A percentile compares a stretch with the other conserved stretches of the same genome.
phyloP scores from a whole-genome alignment of 2,888 invertebrate genomes.

The Crematogaster levior region DNA sequence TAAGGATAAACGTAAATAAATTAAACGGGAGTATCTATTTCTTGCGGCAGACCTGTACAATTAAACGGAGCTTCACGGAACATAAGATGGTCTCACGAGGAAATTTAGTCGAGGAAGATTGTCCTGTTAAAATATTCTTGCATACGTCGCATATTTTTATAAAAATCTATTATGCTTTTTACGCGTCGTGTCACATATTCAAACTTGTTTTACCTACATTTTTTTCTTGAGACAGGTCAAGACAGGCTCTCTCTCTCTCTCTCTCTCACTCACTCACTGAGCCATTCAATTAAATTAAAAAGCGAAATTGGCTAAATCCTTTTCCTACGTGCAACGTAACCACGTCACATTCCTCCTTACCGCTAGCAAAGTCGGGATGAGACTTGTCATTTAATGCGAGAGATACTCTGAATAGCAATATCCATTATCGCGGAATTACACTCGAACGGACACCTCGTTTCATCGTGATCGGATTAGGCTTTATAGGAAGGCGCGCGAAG shows the following conservation, averaged over 20 bases:
- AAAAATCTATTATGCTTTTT: not conserved
- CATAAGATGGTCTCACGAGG: not conserved
- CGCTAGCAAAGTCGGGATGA: conserved; percentile 19
- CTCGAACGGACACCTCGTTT: conserved; percentile 78
- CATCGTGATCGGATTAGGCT: conserved; percentile 80
- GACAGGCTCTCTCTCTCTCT: not conserved
- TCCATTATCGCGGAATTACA: conserved; percentile 81
- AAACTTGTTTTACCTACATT: not conserved
- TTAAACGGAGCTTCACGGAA: not conserved
- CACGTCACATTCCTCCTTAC: conserved; percentile 4
- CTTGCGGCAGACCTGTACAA: not conserved
- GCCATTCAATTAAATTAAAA: not conserved
- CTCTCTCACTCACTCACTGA: no score
- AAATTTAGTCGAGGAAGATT: not conserved
- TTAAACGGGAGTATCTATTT: not conserved
- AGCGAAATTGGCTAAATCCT: not conserved
- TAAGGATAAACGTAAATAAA: conserved; percentile 48
- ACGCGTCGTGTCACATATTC: not conserved
- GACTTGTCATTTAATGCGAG: conserved; percentile 78
- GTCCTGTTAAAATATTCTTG: not conserved
- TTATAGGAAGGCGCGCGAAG: conserved; percentile 36
- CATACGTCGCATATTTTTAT: not conserved
- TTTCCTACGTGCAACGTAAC: not conserved
- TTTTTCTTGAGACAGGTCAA: not conserved
- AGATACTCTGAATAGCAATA: conserved; percentile 80